Base-by-base conservation (phyloP, 2,888 invertebrate species). In the Polia nebulosa region DNA sequence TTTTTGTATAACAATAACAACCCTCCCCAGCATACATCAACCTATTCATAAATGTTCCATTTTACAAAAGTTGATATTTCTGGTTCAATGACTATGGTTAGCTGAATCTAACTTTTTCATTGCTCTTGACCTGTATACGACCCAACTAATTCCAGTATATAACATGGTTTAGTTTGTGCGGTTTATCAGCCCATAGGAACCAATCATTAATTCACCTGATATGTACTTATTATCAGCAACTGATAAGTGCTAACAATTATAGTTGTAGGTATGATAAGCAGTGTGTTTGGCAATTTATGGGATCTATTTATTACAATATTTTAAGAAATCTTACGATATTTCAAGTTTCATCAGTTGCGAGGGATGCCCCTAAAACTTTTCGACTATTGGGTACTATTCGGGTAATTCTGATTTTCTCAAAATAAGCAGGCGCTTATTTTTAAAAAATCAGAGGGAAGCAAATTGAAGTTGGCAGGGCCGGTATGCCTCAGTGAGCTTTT, bases 261-360 rank as follows among this genome's bases (percentile, higher is more conserved):
- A 25, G 29, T 62, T 41, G 5, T 70, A n/a, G n/a, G n/a, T n/a
- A 13, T 29, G 76, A 69, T 76, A 76, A 56, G 70, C 22, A 20
- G n/a, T 56, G 17, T 49, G 56, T 47, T 56, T 51, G 22, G 39
- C 55, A 29, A 4, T 39, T 13, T 29, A 27, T 17, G 11, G 32
- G 15, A 25, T 25, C 2, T 25, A 3, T 8, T 22, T 17, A 15
- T 22, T 34, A n/a, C 34, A 22, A 34, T 29, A 25, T 32, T 29
- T 20, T 15, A 27, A 34, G 1, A 3, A 22, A 32, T 45, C 13
- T 49, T 49, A 22, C 8, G 22, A n/a, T 1, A 29, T n/a, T 27
- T 27, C n/a, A n/a, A n/a, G n/a, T n/a, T n/a, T n/a, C n/a, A n/a
- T n/a, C n/a, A n/a, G n/a, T n/a, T n/a, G n/a, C n/a, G n/a, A n/a